These are phyloP conservation scores for Smittia aterrima DNA, from an alignment of 2,888 invertebrate species.

Conservation along the genomic window DNA sequence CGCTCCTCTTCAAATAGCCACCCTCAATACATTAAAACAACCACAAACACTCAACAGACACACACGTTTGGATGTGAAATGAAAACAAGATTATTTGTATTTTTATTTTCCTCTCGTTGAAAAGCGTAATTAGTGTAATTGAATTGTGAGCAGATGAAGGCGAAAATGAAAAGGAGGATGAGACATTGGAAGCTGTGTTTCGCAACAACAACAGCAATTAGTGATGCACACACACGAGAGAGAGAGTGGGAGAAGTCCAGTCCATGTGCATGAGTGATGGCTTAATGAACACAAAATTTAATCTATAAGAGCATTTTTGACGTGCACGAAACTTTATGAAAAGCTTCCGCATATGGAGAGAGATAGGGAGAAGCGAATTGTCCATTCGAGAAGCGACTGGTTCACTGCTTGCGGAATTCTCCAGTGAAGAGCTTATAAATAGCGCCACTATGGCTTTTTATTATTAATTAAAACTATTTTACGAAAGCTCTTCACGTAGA, in stretches of 20 bases:
- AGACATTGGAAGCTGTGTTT: background rate
- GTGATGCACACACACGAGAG: background rate
- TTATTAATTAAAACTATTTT: slow-evolving; percentile 9
- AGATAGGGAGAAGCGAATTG: background rate
- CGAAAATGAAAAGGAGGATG: background rate
- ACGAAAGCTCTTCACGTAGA: background rate
- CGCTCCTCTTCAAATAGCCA: background rate
- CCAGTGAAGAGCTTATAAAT: background rate
- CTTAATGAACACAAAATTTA: slow-evolving; percentile 7
- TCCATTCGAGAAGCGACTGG: background rate
- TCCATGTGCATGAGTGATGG: background rate
- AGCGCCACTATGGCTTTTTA: background rate
- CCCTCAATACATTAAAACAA: background rate
- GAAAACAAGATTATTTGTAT: slow-evolving; percentile 23
- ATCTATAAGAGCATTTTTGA: background rate
- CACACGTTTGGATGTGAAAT: background rate
- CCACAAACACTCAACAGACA: background rate
- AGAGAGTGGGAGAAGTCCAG: no score
- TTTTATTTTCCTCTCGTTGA: slow-evolving; percentile 22
- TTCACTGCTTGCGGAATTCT: background rate
- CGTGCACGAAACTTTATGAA: background rate
- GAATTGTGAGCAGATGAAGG: slow-evolving; percentile 26
- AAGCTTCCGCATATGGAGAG: background rate
- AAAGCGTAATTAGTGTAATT: slow-evolving; percentile 41
- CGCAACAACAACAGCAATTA: slow-evolving; percentile 8